phyloP scores from a whole-genome alignment of 2,113 vertebrate species.

The Rhea americana region DNA sequence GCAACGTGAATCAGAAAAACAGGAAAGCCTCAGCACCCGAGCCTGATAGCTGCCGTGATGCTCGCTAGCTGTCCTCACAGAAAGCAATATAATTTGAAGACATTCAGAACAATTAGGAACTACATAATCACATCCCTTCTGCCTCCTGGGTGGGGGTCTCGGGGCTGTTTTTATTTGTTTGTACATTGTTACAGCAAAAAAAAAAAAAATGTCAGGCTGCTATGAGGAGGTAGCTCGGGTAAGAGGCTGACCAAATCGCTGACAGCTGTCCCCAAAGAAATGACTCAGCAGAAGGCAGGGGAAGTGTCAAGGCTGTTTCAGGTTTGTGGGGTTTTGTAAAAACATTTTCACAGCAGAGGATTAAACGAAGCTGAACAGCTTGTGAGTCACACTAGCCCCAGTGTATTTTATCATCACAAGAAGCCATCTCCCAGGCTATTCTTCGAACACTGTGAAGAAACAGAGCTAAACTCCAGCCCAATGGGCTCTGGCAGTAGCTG shows the following conservation, averaged over 20 bases:
- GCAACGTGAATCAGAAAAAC: accelerated
- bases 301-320: neutral
- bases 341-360: neutral
- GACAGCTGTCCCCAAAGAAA: neutral
- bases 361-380: neutral
- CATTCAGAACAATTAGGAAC: neutral
- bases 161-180: neutral
- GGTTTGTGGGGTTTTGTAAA: neutral
- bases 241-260: neutral
- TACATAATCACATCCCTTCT: neutral
- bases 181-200: neutral
- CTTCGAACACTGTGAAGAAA: neutral
- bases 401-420: neutral
- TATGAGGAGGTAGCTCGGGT: neutral
- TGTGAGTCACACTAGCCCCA: neutral
- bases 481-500: neutral
- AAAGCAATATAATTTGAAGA: neutral
- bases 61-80: neutral
- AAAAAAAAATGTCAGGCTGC: neutral
- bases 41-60: neutral
- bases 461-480: neutral
- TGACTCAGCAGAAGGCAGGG: no score
- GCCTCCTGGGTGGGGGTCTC: neutral
- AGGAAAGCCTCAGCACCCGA: accelerated
- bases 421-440: neutral